phyloP scores from a whole-genome alignment of 2,113 vertebrate species.

The Forbesichthys agassizii region DNA sequence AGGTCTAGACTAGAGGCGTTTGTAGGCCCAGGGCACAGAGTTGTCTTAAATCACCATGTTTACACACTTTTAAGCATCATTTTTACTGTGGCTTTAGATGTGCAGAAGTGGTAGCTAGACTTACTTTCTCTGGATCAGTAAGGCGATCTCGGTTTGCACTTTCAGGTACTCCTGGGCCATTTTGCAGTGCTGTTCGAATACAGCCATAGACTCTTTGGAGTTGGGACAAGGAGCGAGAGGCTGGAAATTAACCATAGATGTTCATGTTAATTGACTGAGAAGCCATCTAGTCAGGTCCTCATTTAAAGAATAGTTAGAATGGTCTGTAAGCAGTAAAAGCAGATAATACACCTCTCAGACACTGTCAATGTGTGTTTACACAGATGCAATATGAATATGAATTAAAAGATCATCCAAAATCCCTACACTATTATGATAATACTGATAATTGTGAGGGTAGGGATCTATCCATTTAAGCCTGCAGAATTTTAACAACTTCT shows the following conservation, averaged over 20 bases:
- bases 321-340: conserved; percentile 48
- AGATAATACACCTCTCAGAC: conserved; percentile 69
- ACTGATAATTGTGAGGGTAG: not conserved
- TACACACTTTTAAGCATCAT: not conserved
- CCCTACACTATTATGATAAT: conserved; percentile 29
- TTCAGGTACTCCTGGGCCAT: conserved; percentile 99
- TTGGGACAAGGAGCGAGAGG: conserved; percentile 97
- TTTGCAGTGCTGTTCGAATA: conserved; percentile 99
- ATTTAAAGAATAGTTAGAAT: conserved; percentile 68
- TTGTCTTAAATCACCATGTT: no score
- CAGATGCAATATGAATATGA: conserved; percentile 49
- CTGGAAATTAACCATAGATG: conserved; percentile 79
- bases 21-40: no score
- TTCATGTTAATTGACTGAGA: conserved; percentile 60
- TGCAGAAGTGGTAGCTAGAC: conserved; percentile 40
- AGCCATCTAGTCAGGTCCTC: conserved; percentile 52
- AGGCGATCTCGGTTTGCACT: conserved; percentile 97
- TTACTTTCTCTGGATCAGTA: conserved; percentile 97
- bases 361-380: conserved; percentile 56
- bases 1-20: no score
- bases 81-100: not conserved
- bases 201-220: conserved; percentile 99
- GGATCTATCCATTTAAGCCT: not conserved
- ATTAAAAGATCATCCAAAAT: conserved; percentile 49
- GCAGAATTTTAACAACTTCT: not conserved